Percentiles rank a stretch among this genome's conserved stretches.
Evolutionary conservation across 2,888 invertebrate genomes (phyloP).

Genomic region (Eupeodes luniger): DNA sequence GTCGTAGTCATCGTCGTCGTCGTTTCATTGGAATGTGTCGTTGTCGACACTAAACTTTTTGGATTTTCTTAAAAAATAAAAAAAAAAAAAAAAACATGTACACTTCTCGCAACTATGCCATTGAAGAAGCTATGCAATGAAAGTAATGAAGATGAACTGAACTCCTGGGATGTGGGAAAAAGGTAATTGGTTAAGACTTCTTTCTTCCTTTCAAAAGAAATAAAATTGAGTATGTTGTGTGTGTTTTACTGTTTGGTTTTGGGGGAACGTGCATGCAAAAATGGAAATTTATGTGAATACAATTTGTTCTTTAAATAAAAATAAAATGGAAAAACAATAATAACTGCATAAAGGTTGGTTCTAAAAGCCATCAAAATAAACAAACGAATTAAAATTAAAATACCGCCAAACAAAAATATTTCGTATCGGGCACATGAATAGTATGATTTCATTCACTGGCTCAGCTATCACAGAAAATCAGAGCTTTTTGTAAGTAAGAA

Average conservation of each 20-base stretch:
- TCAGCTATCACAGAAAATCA: not conserved
- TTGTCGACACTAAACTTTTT: slow-evolving; percentile 43
- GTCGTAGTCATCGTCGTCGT: not conserved
- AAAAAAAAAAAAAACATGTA: not conserved
- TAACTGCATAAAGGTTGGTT: slow-evolving; percentile 73
- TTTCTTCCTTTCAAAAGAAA: slow-evolving; percentile 4
- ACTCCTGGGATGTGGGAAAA: slow-evolving; percentile 6
- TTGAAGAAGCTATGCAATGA: slow-evolving; percentile 29
- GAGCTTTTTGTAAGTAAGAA: not conserved
- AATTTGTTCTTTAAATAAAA: not conserved
- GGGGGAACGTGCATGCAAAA: not conserved
- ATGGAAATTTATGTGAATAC: not conserved
- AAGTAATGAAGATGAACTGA: slow-evolving; percentile 52
- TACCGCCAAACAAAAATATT: not conserved
- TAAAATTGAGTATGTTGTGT: slow-evolving; percentile 1
- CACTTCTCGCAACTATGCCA: slow-evolving; percentile 43
- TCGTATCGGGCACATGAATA: not conserved
- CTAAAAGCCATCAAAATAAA: slow-evolving; percentile 69
- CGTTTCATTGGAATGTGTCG: slow-evolving; percentile 26
- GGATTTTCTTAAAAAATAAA: slow-evolving; percentile 25
- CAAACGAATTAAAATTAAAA: slow-evolving; percentile 10
- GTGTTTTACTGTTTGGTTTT: not conserved
- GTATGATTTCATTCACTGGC: not conserved
- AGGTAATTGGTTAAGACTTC: slow-evolving; percentile 52
- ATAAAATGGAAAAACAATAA: slow-evolving; percentile 49